Base-by-base conservation (phyloP, 2,113 vertebrate genomes). In the Pogonocichla stellata region DNA sequence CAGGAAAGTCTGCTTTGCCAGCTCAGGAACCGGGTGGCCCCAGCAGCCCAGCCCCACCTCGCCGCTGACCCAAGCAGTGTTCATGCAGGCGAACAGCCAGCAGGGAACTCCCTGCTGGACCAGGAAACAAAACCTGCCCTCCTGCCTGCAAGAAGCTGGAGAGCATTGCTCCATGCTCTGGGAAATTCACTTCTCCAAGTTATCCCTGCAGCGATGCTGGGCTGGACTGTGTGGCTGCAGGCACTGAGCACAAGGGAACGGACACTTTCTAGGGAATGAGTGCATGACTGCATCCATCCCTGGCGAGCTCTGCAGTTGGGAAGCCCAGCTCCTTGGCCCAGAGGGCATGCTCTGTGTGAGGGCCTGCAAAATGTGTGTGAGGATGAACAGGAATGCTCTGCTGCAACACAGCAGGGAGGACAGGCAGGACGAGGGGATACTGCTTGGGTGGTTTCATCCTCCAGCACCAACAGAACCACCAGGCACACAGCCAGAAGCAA, bases 1-100 rank as follows among this genome's bases (percentile, higher is more conserved):
- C 96, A 80, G 89, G 94, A 97, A 96, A 96, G 73, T 95, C 96
- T 87, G 79, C 97, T 97, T 95, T 95, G 87, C 48, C 66, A 88
- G 70, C 82, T 69, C 92, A 89, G 92, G 69, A 95, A 71, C 75
- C 22, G 0, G 77, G 87, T 5, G 34, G 93, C 87, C 90, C 72
- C 95, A 87, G 88, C 57, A 65, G 60, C 92, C 75, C 77, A 0
- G 96, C 96, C 94, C 95, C 96, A 95, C 96, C 96, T 97, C 4
- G 0, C 60, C 0, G 6, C 88, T 96, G 84, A 96, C 83, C 94
- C 85, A 87, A 82, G 92, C 53, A 0, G 56, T 64, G 88, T 25
- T 94, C 77, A 65, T 2, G 26, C 85, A 91, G 77, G 89, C 2
- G 0, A 96, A 90, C 92, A 91, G 86, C 75, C 88, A 92, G 34